Evolutionary conservation across 2,113 vertebrate genomes (phyloP).

Genomic region (Pomatostomus ruficeps): DNA sequence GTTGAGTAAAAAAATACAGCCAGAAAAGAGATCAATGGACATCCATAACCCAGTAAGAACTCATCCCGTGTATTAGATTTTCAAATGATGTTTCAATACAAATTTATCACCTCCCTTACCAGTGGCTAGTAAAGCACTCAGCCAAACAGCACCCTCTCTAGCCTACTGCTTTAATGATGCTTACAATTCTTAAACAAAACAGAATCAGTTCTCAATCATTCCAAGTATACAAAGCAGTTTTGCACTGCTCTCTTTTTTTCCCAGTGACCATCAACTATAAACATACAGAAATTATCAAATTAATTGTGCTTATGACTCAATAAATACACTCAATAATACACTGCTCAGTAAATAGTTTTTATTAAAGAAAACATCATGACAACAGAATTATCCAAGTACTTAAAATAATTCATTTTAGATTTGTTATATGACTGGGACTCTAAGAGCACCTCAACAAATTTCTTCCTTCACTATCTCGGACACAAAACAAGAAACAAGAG

Average conservation of each 20-base stretch:
- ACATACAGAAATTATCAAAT: neutral
- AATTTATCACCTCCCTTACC: neutral
- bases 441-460: neutral
- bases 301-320: neutral
- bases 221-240: neutral
- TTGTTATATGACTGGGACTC: neutral
- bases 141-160: neutral
- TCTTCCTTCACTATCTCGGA: neutral
- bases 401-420: neutral
- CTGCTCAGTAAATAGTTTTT: neutral
- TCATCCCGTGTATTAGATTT: neutral
- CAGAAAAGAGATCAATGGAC: neutral
- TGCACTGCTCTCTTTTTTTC: neutral
- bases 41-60: neutral
- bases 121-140: neutral
- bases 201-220: neutral
- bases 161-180: neutral
- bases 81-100: neutral
- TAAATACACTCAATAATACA: neutral
- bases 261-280: neutral
- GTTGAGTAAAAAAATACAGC: neutral
- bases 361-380: neutral
- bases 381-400: neutral
- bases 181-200: neutral
- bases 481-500: neutral